phyloP scores from a whole-genome alignment of 2,797 vertebrate species.

The Anguilla marmorata region DNA sequence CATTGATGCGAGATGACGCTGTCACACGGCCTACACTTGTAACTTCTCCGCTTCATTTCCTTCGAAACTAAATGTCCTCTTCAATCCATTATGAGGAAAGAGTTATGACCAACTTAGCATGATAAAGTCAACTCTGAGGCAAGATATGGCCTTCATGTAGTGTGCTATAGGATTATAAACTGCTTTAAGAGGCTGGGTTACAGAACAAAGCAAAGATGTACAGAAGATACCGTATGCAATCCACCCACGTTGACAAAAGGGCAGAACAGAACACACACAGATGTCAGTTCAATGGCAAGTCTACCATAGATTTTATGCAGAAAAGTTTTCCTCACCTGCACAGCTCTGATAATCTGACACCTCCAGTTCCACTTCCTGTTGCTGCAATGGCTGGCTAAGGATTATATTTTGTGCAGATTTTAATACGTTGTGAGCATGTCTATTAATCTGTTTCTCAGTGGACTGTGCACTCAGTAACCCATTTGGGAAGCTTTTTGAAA shows the following conservation, averaged over 20 bases:
- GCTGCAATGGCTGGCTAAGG: background rate
- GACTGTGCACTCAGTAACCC: too few species aligned
- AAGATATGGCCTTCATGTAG: background rate
- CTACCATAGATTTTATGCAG: background rate
- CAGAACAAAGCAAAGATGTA: background rate
- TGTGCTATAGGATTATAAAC: background rate
- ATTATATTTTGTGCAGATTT: background rate
- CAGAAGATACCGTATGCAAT: background rate
- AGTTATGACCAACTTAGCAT: background rate
- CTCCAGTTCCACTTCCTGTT: background rate
- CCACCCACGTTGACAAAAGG: background rate
- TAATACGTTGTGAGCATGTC: too few species aligned
- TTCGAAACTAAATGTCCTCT: background rate
- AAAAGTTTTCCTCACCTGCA: conserved; percentile 2
- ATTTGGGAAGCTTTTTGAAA: too few species aligned
- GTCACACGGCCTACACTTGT: background rate
- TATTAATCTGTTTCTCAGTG: too few species aligned
- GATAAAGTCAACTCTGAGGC: background rate
- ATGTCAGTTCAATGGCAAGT: background rate
- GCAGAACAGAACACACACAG: background rate
- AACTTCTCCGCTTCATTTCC: conserved; percentile 16
- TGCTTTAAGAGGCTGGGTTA: background rate
- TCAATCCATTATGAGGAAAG: conserved; percentile 11
- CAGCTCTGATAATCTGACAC: background rate
- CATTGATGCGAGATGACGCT: background rate